A percentile compares a stretch with the other conserved stretches of the same genome.
These are phyloP conservation scores for Leptosomus discolor DNA, from an alignment of 2,113 vertebrate genomes.

Conservation along the genomic window DNA sequence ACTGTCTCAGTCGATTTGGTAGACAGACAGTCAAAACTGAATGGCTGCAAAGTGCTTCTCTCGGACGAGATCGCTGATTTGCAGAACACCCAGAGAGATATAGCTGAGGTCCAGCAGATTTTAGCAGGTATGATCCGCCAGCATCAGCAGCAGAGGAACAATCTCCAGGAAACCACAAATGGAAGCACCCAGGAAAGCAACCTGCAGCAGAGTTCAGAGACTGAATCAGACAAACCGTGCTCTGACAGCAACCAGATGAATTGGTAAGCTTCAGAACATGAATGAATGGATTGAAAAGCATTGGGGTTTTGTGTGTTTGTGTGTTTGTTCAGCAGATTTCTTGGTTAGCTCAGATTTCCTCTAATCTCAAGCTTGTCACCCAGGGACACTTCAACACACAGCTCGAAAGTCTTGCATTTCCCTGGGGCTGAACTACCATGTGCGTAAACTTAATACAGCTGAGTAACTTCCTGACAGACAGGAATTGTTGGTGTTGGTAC, in stretches of 20 bases:
- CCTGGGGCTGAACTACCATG: not conserved
- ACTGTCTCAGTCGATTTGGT: not conserved
- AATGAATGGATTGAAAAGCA: not conserved
- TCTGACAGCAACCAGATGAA: not conserved
- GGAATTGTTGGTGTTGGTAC: not conserved
- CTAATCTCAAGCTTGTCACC: not conserved
- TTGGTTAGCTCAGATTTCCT: not conserved
- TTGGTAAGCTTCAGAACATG: slow-evolving; percentile 52
- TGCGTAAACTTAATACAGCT: not conserved
- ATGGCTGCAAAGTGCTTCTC: slow-evolving; percentile 72
- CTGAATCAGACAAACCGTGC: not conserved
- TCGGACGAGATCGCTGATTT: slow-evolving; percentile 81
- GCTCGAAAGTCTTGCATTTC: not conserved
- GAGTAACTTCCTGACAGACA: not conserved
- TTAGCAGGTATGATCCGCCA: slow-evolving; percentile 81
- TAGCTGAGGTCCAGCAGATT: slow-evolving; percentile 78
- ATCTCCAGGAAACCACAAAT: slow-evolving; percentile 34
- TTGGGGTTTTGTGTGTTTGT: not conserved
- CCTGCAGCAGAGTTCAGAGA: not conserved
- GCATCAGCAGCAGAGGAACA: slow-evolving; percentile 82
- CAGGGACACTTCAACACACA: not conserved
- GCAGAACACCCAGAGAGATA: slow-evolving; percentile 78
- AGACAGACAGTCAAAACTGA: slow-evolving; percentile 25
- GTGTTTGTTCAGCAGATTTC: not conserved
- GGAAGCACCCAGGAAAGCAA: slow-evolving; percentile 20